Percentiles rank a stretch among this genome's conserved stretches.
phyloP scores from a whole-genome alignment of 1,140 invertebrate species.

The Nasonia giraulti region DNA sequence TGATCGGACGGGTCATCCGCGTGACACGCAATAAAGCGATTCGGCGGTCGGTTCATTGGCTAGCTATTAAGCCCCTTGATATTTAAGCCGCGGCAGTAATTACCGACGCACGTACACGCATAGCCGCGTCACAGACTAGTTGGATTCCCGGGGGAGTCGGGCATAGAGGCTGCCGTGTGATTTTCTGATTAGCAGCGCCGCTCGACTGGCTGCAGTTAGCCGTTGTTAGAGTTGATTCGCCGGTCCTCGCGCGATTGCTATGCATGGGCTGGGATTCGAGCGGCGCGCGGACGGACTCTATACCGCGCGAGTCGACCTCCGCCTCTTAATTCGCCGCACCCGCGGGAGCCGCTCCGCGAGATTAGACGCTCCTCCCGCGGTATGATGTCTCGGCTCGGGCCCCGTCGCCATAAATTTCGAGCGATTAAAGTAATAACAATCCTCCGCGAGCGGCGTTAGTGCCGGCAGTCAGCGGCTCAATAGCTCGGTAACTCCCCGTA shows the following conservation, averaged over 20 bases:
- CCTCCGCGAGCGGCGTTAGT: not conserved
- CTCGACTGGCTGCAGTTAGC: slow-evolving; percentile 73
- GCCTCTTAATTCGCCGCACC: too few species aligned
- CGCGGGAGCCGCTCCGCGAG: too few species aligned
- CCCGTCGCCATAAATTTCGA: slow-evolving; percentile 15
- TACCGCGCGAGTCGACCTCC: not conserved
- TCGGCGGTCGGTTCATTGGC: slow-evolving; percentile 61
- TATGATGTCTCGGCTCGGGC: too few species aligned
- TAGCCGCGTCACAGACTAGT: not conserved
- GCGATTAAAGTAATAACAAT: slow-evolving; percentile 34
- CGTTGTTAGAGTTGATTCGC: slow-evolving; percentile 68
- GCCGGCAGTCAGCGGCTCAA: not conserved
- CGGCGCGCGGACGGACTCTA: slow-evolving; percentile 47
- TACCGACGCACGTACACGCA: slow-evolving; percentile 58
- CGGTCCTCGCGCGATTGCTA: slow-evolving; percentile 66
- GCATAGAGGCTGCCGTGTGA: slow-evolving; percentile 61
- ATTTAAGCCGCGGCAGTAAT: slow-evolving; percentile 68
- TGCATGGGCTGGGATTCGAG: slow-evolving; percentile 73
- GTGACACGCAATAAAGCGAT: slow-evolving; percentile 53
- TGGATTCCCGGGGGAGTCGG: slow-evolving; percentile 4
- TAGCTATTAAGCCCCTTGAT: slow-evolving; percentile 67
- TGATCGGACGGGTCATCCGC: slow-evolving; percentile 29
- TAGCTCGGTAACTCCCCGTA: not conserved
- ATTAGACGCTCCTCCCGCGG: too few species aligned
- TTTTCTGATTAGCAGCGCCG: slow-evolving; percentile 73